Evolutionary conservation across 2,888 invertebrate genomes (phyloP), one percentile per base, ranked within the genome.

Genomic region (Argyra leucocephala): DNA sequence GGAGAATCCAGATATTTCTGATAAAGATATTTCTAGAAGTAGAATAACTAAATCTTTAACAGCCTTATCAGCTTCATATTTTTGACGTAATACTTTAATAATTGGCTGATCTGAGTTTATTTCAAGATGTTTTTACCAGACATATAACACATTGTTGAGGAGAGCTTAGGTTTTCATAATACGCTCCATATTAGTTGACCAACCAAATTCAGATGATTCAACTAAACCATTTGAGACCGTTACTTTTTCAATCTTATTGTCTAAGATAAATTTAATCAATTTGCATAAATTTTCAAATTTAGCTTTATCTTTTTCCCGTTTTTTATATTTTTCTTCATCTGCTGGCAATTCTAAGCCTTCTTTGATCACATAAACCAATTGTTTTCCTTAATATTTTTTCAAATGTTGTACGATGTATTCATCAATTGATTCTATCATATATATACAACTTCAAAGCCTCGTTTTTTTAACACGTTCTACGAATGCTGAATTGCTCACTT

Each of bases 161-260:
- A 99, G 86, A 58, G 98, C 98, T 80, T 99, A 98, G 0, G 98
- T 98, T 81, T 99, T 99, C 98, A 99, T 99, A 81, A 99, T 99
- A 68, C 99, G 88, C 79, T 99, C 99, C 98, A 99, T 99, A 82
- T 99, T 99, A 1, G 98, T 98, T 0, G 97, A 94, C 99, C 98
- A 99, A 63, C 98, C 99, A 75, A 96, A 99, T 79, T 98, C 97
- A 0, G 95, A 93, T 0, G 97, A 98, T 73, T 94, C 91, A 0
- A 98, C 97, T 70, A 99, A 82, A 75, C 98, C 87, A 83, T 97
- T 98, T 0, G 96, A 96, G 0, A 99, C 94, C 0, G 93, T 90
- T 4, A 97, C 96, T 81, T 99, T 98, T 80, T 99, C 98, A 12
- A 99, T 96, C 82, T 96, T 97, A 84, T 88, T 96, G 83, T 98